Percentiles rank a stretch among this genome's conserved stretches.
Evolutionary conservation across 2,797 vertebrate species (phyloP).

Genomic region (Liasis olivaceus): DNA sequence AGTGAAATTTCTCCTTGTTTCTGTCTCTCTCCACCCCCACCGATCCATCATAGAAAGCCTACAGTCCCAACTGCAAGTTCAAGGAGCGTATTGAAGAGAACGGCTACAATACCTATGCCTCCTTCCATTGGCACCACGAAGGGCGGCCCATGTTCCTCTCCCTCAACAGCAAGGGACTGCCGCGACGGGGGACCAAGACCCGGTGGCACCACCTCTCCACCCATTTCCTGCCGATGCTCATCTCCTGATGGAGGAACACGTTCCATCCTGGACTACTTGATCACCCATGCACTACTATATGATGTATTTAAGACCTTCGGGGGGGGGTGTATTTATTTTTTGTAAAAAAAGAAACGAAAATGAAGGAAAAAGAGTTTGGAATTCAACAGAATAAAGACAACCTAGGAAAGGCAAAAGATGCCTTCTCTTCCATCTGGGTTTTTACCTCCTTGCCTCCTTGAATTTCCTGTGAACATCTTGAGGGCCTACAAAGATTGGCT

Average conservation of each 20-base stretch:
- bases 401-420: neutral
- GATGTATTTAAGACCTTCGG: neutral
- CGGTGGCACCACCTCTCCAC: conserved; percentile 86
- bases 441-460: neutral
- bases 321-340: conserved; percentile 24
- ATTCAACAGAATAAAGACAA: neutral
- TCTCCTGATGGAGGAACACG: conserved; percentile 65
- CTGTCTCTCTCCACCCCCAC: conserved; percentile 16
- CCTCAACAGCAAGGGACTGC: conserved; percentile 82
- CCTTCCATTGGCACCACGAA: conserved; percentile 83
- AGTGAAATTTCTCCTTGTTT: conserved; percentile 15
- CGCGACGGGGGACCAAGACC: conserved; percentile 81
- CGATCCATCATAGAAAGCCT: conserved; percentile 79
- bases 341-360: neutral
- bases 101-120: conserved; percentile 92
- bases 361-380: neutral
- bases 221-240: conserved; percentile 91
- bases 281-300: conserved; percentile 35
- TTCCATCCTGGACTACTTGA: neutral
- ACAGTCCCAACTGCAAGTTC: conserved; percentile 89
- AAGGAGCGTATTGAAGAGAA: conserved; percentile 93
- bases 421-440: too few species aligned
- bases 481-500: neutral
- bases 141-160: conserved; percentile 93
- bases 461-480: neutral